Base-by-base conservation (phyloP, 2,888 invertebrate genomes). In the Drosophila nr. perissopoda region DNA sequence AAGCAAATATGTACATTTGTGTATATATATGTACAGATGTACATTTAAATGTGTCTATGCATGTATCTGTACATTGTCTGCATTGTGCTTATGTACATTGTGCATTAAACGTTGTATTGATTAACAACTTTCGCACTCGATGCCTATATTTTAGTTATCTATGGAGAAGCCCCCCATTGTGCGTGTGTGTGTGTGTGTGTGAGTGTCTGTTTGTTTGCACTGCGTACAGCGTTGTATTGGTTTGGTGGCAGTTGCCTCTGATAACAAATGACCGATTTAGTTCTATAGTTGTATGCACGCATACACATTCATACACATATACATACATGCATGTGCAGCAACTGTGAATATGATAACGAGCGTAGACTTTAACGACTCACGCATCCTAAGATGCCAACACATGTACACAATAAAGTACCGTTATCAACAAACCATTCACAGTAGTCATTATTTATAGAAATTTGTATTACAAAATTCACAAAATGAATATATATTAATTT, bases 191-290 rank as follows among this genome's bases (percentile, higher is more conserved):
- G 1, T 45, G n/a, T 34, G 18, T 49, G 25, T 54, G 10, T 59
- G 27, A 42, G 18, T 64, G 38, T 45, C 60, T 48, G 27, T 48
- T 7, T 45, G 45, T 13, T 25, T 48, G 48, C 25, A 27, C 25
- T 21, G 42, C 42, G 5, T 48, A 25, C 25, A 25, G 4, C 25
- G 25, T 48, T 49, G 27, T 49, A 49, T 49, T 49, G 49, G 25
- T 18, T 65, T 70, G 48, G 48, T 74, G 51, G 27, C 66, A 40
- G 61, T 61, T 67, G 66, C 57, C 45, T 52, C 70, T 73, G 85
- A 85, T 85, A 87, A 87, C 72, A 34, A 76, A 71, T 85, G 87
- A 85, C 85, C 81, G 84, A 87, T 87, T 84, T 84, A 84, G 82
- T 82, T 73, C 48, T 73, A 80, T 62, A 74, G 45, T 42, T 27